Percentiles rank a stretch among this genome's conserved stretches.
Conservation (phyloP, 1,140 invertebrate genomes). For the Panagrolaimus sp. region DNA sequence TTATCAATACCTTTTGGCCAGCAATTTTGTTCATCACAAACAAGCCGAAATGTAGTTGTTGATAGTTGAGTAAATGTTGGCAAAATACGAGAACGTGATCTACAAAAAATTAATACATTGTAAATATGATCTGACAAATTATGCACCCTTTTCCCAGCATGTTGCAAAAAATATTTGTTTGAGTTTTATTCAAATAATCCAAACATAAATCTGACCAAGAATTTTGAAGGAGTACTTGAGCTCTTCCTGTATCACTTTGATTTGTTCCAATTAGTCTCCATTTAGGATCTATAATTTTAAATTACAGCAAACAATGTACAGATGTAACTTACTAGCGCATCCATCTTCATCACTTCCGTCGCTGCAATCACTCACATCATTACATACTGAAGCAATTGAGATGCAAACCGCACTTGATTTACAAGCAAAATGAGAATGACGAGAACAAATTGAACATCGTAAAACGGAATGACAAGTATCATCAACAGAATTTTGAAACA, state of each 20-base stretch:
- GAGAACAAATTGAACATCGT: constrained; percentile 21
- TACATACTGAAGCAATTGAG: constrained; percentile 2
- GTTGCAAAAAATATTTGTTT: background rate
- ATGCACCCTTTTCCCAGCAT: background rate
- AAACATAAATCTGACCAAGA: constrained; percentile 23
- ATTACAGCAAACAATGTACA: background rate
- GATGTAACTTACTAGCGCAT: constrained; percentile 7
- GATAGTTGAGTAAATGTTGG: background rate
- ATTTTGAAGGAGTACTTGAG: constrained; percentile 20
- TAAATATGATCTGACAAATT: background rate
- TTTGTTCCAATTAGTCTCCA: background rate
- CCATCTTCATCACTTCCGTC: constrained; percentile 26
- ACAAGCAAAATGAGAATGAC: constrained; percentile 20
- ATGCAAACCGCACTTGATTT: constrained; percentile 15
- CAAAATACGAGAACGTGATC: background rate
- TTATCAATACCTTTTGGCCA: background rate
- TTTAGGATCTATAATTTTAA: background rate
- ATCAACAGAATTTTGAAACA: background rate
- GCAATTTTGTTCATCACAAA: background rate
- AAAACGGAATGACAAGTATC: constrained; percentile 14
- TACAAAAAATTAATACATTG: background rate
- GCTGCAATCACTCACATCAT: constrained; percentile 21
- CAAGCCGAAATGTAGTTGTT: background rate
- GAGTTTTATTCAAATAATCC: constrained; percentile 17
- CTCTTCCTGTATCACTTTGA: constrained; percentile 12